These are phyloP conservation scores for Embiotoca jacksoni DNA, from an alignment of 2,113 vertebrate species.

Conservation along the genomic window DNA sequence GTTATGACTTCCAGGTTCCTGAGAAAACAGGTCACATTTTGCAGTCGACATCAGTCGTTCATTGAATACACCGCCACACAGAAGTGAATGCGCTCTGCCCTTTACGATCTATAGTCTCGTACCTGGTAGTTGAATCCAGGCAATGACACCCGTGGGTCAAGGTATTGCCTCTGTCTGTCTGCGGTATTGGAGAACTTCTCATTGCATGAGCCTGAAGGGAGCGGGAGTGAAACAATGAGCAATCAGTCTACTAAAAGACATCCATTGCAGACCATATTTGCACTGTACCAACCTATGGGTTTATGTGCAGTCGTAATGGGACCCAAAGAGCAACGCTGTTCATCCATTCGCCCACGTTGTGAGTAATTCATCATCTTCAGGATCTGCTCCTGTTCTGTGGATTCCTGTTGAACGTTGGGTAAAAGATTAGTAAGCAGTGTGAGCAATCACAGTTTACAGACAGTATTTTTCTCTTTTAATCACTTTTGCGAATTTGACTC, in stretches of 20 bases:
- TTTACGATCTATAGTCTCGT: neutral
- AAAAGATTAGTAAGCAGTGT: neutral
- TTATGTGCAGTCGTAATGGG: conserved; percentile 27
- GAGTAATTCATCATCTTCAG: conserved; percentile 80
- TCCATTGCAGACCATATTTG: neutral
- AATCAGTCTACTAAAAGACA: neutral
- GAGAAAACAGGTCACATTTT: conserved; percentile 36
- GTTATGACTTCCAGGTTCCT: conserved; percentile 34
- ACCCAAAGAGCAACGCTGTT: conserved; percentile 78
- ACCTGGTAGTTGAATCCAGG: conserved; percentile 65
- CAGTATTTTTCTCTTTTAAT: neutral
- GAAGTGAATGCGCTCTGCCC: neutral
- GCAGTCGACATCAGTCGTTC: neutral
- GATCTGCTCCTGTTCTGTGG: conserved; percentile 80
- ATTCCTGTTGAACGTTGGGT: conserved; percentile 21
- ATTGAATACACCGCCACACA: neutral
- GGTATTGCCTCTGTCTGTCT: conserved; percentile 76
- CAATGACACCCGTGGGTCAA: conserved; percentile 76
- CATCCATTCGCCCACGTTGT: conserved; percentile 83
- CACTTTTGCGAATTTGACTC: neutral
- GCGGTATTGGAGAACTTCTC: conserved; percentile 77
- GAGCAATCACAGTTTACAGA: neutral
- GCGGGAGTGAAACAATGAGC: conserved; percentile 12
- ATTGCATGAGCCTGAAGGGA: conserved; percentile 54
- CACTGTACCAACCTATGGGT: conserved; percentile 25